These are phyloP conservation scores for Leptinotarsa undecemlineata DNA, from an alignment of 1,140 invertebrate genomes.

Conservation along the genomic window DNA sequence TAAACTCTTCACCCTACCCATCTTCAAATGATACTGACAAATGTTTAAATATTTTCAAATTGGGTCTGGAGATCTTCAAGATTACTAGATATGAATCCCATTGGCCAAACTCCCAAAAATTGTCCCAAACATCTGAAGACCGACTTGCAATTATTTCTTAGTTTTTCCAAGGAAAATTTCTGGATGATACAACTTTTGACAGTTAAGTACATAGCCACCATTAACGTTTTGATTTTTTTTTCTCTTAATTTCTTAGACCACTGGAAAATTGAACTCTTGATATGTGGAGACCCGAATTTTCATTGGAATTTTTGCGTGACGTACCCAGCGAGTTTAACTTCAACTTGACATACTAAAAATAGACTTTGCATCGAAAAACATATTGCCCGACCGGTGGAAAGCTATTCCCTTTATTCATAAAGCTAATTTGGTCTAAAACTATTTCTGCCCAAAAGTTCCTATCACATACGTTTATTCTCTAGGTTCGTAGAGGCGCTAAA, in stretches of 20 bases:
- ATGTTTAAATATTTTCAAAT: too few relatives aligned
- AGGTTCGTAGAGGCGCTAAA: neutral
- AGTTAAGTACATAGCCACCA: conserved; percentile 8
- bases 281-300: neutral
- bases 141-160: neutral
- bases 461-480: neutral
- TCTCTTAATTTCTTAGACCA: neutral
- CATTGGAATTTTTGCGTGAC: neutral
- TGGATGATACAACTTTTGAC: conserved; percentile 8
- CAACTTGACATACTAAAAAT: neutral
- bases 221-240: neutral
- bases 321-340: neutral
- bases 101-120: too few relatives aligned
- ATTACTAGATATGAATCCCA: too few relatives aligned
- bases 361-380: neutral
- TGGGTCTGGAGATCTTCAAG: too few relatives aligned
- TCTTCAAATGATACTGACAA: too few relatives aligned
- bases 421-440: conserved; percentile 1
- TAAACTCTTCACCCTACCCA: too few relatives aligned
- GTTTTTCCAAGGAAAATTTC: conserved; percentile 6
- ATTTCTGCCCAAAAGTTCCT: conserved; percentile 7
- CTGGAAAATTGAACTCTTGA: neutral
- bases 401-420: neutral
- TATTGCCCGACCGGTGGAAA: neutral
- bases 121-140: too few relatives aligned